A percentile compares a stretch with the other conserved stretches of the same genome.
These are phyloP conservation scores for Irena cyanogastra DNA, from an alignment of 2,113 vertebrate species.

Conservation along the genomic window DNA sequence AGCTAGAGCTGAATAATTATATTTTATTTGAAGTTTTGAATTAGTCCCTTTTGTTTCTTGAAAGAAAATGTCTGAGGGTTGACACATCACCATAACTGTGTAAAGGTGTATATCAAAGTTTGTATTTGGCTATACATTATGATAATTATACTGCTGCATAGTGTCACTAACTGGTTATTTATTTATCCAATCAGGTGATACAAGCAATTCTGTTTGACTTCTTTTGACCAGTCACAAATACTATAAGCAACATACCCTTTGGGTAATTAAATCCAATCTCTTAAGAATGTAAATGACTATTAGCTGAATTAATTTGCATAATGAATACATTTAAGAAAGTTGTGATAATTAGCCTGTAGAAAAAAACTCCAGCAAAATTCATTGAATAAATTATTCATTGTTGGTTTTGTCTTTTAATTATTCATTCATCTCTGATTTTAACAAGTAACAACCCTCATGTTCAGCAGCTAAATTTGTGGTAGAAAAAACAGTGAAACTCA, in stretches of 20 bases:
- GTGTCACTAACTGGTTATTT: neutral
- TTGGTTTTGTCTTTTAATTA: neutral
- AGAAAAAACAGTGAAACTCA: neutral
- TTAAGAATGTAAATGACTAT: constrained; percentile 35
- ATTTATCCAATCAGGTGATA: neutral
- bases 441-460: neutral
- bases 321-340: constrained; percentile 30
- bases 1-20: neutral
- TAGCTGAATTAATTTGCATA: constrained; percentile 48
- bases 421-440: constrained; percentile 33
- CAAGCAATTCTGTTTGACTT: neutral
- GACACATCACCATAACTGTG: neutral
- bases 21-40: neutral
- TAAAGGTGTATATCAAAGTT: neutral
- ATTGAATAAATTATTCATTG: constrained; percentile 48
- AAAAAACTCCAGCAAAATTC: neutral
- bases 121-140: neutral
- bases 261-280: constrained; percentile 12
- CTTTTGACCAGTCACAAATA: constrained; percentile 16
- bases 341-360: neutral
- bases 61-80: neutral
- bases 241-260: neutral
- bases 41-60: neutral
- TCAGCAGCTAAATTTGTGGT: neutral
- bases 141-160: neutral